Evolutionary conservation across 2,113 vertebrate genomes (phyloP).

Genomic region (Balaeniceps rex): DNA sequence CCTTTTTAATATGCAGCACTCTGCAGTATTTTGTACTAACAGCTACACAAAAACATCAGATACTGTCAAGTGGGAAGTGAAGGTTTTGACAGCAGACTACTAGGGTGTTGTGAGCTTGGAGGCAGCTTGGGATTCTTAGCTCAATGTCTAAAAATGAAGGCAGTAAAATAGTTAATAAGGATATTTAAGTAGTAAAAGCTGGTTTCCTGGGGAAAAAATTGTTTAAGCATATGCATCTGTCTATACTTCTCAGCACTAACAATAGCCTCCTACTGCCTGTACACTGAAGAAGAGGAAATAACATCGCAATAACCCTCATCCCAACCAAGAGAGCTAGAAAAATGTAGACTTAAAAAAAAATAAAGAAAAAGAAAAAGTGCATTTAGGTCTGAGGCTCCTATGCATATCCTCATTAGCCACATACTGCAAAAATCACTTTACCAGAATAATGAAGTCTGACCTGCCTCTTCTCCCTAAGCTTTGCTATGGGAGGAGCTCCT

Average conservation of each 20-base stretch:
- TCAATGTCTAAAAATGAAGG: neutral
- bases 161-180: neutral
- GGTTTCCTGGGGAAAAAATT: neutral
- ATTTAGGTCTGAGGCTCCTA: neutral
- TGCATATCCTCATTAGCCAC: neutral
- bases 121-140: neutral
- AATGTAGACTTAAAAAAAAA: neutral
- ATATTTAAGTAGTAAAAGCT: neutral
- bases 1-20: neutral
- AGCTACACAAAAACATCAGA: neutral
- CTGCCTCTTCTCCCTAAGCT: neutral
- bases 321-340: neutral
- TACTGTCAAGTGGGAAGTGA: neutral
- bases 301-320: neutral
- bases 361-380: too few species aligned
- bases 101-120: neutral
- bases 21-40: neutral
- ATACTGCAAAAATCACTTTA: neutral
- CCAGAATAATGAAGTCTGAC: neutral
- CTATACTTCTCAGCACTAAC: neutral
- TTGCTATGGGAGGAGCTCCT: neutral
- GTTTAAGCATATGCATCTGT: neutral
- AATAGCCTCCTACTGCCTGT: neutral
- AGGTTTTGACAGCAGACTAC: neutral
- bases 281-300: neutral